Base-by-base conservation (phyloP, 2,797 vertebrate species). In the Peromyscus melanophrys region DNA sequence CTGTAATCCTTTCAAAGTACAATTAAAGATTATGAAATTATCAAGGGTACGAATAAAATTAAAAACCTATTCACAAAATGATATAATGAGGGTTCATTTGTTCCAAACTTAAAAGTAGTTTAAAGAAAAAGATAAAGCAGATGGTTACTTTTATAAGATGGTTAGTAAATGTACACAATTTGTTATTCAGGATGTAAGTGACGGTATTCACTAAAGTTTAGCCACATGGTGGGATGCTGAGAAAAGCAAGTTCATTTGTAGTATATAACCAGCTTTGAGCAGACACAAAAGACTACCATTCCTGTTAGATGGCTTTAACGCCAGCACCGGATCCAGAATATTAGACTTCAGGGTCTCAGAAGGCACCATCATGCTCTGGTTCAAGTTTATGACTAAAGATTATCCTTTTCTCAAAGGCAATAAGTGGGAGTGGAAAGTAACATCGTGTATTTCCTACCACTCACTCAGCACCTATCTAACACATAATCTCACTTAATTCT, bases 71-170 rank as follows among this genome's bases (percentile, higher is more conserved):
- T 96, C 61, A 97, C 59, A 85, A 95, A 96, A 93, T 77, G 73
- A 78, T 65, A 95, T 29, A 77, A 77, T 88, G 34, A 80, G 8
- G n/a, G 40, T 78, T 95, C 25, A 89, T 34, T 46, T 61, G 46
- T 76, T 95, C 69, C 71, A 95, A 94, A 71, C 78, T 90, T 95
- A 95, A 63, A 97, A 88, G n/a, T 71, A 5, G 25, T 77, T 96
- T 88, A 90, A 96, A 83, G 49, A 52, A n/a, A 46, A 21, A 57
- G 96, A 84, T 87, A 90, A 93, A 92, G 92, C 25, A 21, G 61
- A 76, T 77, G 37, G 69, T 43, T 93, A 49, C 17, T 97, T 96
- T 96, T 73, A 90, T 13, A 78, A 40, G 31, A 29, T 77, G 14
- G 10, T 52, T 78, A 43, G 34, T 71, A 95, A 89, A 95, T 67